Percentiles rank a stretch among this genome's conserved stretches.
Conservation (phyloP, 2,113 vertebrate genomes). For the Lycaon pictus region DNA sequence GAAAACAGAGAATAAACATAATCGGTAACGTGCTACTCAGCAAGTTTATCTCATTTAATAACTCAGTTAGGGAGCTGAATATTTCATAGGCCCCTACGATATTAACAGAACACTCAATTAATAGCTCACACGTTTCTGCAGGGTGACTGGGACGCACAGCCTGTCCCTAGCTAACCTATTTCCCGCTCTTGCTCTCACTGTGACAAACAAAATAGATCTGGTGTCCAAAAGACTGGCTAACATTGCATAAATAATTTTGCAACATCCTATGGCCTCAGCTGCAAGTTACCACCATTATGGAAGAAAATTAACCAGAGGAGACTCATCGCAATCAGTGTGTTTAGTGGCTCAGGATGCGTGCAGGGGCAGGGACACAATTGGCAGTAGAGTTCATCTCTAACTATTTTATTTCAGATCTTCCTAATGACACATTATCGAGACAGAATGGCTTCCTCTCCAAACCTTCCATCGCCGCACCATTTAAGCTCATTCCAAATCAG, state of each 20-base stretch:
- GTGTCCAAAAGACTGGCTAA: slow-evolving; percentile 89
- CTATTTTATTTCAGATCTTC: slow-evolving; percentile 85
- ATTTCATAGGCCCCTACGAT: slow-evolving; percentile 82
- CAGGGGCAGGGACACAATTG: slow-evolving; percentile 87
- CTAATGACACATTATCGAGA: slow-evolving; percentile 83
- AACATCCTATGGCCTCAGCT: slow-evolving; percentile 92
- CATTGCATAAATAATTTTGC: slow-evolving; percentile 92
- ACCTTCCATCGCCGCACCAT: slow-evolving; percentile 61
- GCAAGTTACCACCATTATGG: slow-evolving; percentile 90
- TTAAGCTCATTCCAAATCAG: slow-evolving; percentile 43
- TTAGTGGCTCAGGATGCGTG: slow-evolving; percentile 88
- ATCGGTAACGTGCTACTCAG: slow-evolving; percentile 65
- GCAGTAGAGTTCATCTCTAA: slow-evolving; percentile 87
- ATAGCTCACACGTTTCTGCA: slow-evolving; percentile 80
- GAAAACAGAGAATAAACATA: slow-evolving; percentile 74
- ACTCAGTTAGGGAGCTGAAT: slow-evolving; percentile 84
- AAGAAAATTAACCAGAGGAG: slow-evolving; percentile 92
- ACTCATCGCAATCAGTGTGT: slow-evolving; percentile 90
- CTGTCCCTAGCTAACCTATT: slow-evolving; percentile 84
- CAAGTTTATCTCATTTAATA: slow-evolving; percentile 82
- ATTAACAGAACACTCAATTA: slow-evolving; percentile 81
- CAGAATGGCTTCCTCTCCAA: slow-evolving; percentile 81
- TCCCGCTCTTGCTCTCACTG: slow-evolving; percentile 84
- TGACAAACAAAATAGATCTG: slow-evolving; percentile 85
- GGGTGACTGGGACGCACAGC: slow-evolving; percentile 78